Conservation (phyloP, 2,888 invertebrate species). For the Linnaemya tessellans region DNA sequence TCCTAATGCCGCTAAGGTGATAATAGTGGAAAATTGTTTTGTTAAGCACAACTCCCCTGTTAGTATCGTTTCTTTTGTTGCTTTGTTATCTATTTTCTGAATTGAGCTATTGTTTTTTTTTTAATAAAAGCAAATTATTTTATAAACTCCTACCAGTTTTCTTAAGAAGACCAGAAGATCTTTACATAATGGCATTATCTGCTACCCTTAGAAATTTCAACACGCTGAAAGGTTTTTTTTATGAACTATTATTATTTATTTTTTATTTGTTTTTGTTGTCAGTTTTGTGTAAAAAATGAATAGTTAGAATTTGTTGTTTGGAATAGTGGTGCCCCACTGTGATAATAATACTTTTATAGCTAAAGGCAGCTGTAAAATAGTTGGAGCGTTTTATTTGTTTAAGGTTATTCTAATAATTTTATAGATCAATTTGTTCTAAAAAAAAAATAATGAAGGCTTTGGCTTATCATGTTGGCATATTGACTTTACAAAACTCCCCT, state of each 20-base stretch:
- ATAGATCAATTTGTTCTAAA: constrained; percentile 5
- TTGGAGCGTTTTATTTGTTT: constrained; percentile 25
- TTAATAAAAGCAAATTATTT: constrained; percentile 63
- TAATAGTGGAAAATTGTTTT: constrained; percentile 62
- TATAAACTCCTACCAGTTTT: constrained; percentile 69
- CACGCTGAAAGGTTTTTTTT: constrained; percentile 22
- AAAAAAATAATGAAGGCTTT: background rate
- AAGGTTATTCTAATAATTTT: background rate
- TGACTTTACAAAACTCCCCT: constrained; percentile 30
- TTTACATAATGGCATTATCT: constrained; percentile 23
- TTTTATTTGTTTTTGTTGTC: constrained; percentile 17
- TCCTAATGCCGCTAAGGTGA: background rate
- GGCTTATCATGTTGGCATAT: background rate
- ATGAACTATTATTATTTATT: background rate
- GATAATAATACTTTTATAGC: constrained; percentile 40
- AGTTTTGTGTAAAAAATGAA: constrained; percentile 22
- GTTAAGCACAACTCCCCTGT: constrained; percentile 47
- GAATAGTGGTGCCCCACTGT: constrained; percentile 59
- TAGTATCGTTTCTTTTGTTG: constrained; percentile 12
- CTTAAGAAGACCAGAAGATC: constrained; percentile 2
- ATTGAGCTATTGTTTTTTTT: background rate
- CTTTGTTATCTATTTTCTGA: constrained; percentile 26
- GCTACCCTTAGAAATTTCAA: constrained; percentile 49
- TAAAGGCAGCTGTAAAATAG: constrained; percentile 51
- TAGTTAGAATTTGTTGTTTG: constrained; percentile 1